These are phyloP conservation scores for Xanthorhoe designata DNA, from an alignment of 2,888 invertebrate genomes.

Conservation along the genomic window DNA sequence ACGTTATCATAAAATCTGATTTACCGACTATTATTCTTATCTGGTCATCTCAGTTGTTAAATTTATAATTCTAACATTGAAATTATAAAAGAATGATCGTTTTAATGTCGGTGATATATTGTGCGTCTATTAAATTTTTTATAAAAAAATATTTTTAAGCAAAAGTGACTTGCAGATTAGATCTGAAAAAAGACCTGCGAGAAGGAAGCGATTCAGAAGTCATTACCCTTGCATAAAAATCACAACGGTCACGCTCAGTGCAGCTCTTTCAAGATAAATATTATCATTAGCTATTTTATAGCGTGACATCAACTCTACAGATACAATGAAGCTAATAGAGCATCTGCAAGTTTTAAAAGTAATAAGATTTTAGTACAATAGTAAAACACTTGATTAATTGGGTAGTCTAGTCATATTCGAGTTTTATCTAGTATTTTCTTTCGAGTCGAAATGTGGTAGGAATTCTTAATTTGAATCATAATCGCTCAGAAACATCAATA, in stretches of 20 bases:
- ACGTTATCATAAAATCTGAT: constrained; percentile 1
- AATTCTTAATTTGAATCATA: neutral
- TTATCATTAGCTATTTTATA: constrained; percentile 49
- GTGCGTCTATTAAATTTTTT: too few relatives aligned
- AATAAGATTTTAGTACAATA: neutral
- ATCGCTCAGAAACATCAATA: neutral
- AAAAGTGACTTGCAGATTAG: neutral
- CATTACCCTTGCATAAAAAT: constrained; percentile 46
- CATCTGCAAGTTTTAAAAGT: neutral
- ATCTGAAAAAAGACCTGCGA: neutral
- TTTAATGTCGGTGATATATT: too few relatives aligned
- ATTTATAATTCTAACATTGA: too few relatives aligned
- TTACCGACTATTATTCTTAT: too few relatives aligned
- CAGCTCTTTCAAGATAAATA: constrained; percentile 45
- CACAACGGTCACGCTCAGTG: constrained; percentile 51
- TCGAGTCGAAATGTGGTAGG: too few relatives aligned
- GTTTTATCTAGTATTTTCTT: too few relatives aligned
- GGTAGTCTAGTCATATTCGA: too few relatives aligned
- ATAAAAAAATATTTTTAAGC: too few relatives aligned
- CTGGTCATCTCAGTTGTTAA: too few relatives aligned
- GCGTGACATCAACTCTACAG: constrained; percentile 48
- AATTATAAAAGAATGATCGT: too few relatives aligned
- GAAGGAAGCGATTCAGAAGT: constrained; percentile 22
- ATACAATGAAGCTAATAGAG: constrained; percentile 29
- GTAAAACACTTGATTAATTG: neutral